Percentiles rank a stretch among this genome's conserved stretches.
Conservation (phyloP, 2,888 invertebrate genomes). For the Eretmocerus hayati region DNA sequence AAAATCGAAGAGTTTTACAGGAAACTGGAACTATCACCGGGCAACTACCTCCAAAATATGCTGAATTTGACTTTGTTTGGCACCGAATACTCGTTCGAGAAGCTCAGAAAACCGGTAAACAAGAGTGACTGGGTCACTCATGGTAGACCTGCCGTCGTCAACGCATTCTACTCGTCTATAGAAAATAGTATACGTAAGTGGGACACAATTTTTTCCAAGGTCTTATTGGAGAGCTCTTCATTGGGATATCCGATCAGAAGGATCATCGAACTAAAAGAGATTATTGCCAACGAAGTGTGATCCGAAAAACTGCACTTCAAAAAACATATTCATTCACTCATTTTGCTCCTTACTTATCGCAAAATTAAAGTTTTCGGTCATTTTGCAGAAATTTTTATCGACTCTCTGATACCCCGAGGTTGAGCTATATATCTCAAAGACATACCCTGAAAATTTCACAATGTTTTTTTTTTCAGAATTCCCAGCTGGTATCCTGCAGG, state of each 20-base stretch:
- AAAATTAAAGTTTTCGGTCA: background rate
- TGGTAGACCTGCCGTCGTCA: slow-evolving; percentile 51
- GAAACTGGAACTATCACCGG: slow-evolving; percentile 44
- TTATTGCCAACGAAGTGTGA: background rate
- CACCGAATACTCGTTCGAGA: slow-evolving; percentile 49
- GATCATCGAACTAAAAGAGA: background rate
- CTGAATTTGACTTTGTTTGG: slow-evolving; percentile 50
- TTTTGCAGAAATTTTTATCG: background rate
- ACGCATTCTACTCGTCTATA: slow-evolving; percentile 52
- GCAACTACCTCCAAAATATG: slow-evolving; percentile 48
- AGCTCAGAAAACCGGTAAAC: slow-evolving; percentile 50
- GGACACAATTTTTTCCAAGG: too few species aligned
- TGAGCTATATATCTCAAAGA: background rate
- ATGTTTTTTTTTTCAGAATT: slow-evolving; percentile 9
- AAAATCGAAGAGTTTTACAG: slow-evolving; percentile 75
- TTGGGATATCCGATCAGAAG: background rate
- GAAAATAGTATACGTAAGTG: slow-evolving; percentile 55
- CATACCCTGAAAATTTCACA: background rate
- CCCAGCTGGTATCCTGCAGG: slow-evolving; percentile 85
- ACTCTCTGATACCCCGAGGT: background rate
- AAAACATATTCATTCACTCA: background rate
- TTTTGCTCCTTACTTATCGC: background rate
- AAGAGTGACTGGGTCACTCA: slow-evolving; percentile 53
- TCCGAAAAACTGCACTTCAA: background rate
- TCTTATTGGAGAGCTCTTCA: background rate